These are phyloP conservation scores for Coregonus clupeaformis DNA, from an alignment of 2,113 vertebrate species.

Conservation along the genomic window DNA sequence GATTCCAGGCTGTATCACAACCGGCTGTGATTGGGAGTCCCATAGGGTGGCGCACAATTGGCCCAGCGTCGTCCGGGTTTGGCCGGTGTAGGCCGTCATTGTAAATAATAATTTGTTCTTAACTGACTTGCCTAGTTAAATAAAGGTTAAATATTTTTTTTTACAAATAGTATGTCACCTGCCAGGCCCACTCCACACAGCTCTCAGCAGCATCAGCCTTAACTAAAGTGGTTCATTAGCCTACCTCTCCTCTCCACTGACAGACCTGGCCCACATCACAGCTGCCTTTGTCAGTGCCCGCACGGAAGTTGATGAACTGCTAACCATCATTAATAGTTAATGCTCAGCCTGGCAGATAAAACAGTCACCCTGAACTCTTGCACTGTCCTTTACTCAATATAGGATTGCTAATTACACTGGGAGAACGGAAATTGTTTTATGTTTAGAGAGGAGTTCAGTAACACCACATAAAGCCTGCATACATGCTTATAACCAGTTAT, in stretches of 20 bases:
- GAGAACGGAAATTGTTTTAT: neutral
- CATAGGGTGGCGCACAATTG: too few relatives aligned
- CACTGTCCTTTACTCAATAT: neutral
- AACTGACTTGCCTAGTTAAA: too few relatives aligned
- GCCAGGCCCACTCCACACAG: slow-evolving; percentile 51
- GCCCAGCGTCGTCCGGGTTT: too few relatives aligned
- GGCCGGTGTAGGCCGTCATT: too few relatives aligned
- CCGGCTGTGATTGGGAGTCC: too few relatives aligned
- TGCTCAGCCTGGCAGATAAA: slow-evolving; percentile 27
- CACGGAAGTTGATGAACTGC: slow-evolving; percentile 54
- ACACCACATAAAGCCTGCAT: neutral
- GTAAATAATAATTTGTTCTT: too few relatives aligned
- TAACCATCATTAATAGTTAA: slow-evolving; percentile 28
- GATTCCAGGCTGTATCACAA: too few relatives aligned
- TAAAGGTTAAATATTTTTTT: too few relatives aligned
- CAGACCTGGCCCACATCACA: slow-evolving; percentile 19
- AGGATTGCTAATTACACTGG: neutral
- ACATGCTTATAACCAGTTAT: neutral
- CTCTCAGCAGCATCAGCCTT: slow-evolving; percentile 33
- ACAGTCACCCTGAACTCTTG: slow-evolving; percentile 5
- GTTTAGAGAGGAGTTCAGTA: neutral
- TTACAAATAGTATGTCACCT: slow-evolving; percentile 45
- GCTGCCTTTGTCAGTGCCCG: slow-evolving; percentile 37
- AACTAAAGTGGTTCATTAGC: slow-evolving; percentile 49
- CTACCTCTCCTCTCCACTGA: too few relatives aligned